Evolutionary conservation across 2,797 vertebrate species (phyloP).

Genomic region (Nannoperca obscura): DNA sequence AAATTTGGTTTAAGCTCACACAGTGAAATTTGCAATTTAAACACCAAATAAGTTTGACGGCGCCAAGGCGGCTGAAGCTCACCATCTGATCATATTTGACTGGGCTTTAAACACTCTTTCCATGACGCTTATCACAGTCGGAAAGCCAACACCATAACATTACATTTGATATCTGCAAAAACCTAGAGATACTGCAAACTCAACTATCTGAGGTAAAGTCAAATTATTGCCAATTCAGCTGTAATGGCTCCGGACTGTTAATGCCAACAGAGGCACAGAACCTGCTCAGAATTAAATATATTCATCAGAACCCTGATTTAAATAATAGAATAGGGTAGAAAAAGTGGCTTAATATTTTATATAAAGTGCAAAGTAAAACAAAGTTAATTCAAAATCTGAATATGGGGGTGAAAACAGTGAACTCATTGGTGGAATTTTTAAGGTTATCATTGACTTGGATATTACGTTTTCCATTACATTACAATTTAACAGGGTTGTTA

Average conservation of each 20-base stretch:
- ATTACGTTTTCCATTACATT: slow-evolving; percentile 2
- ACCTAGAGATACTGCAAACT: slow-evolving; percentile 35
- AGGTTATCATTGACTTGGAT: slow-evolving; percentile 31
- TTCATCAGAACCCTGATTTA: slow-evolving; percentile 36
- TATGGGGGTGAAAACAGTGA: neutral
- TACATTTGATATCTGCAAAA: slow-evolving; percentile 64
- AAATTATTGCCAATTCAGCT: slow-evolving; percentile 59
- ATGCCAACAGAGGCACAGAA: slow-evolving; percentile 8
- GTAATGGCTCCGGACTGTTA: slow-evolving; percentile 20
- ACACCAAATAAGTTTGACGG: slow-evolving; percentile 24
- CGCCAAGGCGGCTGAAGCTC: slow-evolving; percentile 7
- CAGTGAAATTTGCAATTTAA: slow-evolving; percentile 44
- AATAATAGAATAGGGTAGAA: slow-evolving; percentile 8
- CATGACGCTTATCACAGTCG: slow-evolving; percentile 54
- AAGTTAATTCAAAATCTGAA: slow-evolving; percentile 37
- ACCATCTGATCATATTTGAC: slow-evolving; percentile 41
- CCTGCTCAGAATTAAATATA: slow-evolving; percentile 27
- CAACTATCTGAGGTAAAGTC: slow-evolving; percentile 24
- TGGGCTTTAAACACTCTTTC: slow-evolving; percentile 41
- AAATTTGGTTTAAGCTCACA: slow-evolving; percentile 15
- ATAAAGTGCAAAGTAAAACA: slow-evolving; percentile 44
- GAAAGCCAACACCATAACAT: slow-evolving; percentile 53
- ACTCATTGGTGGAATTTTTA: neutral
- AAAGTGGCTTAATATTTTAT: slow-evolving; percentile 1
- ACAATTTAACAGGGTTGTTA: slow-evolving; percentile 1